A percentile compares a stretch with the other conserved stretches of the same genome.
Evolutionary conservation across 2,888 invertebrate genomes (phyloP).

Genomic region (Hecatera dysodea): DNA sequence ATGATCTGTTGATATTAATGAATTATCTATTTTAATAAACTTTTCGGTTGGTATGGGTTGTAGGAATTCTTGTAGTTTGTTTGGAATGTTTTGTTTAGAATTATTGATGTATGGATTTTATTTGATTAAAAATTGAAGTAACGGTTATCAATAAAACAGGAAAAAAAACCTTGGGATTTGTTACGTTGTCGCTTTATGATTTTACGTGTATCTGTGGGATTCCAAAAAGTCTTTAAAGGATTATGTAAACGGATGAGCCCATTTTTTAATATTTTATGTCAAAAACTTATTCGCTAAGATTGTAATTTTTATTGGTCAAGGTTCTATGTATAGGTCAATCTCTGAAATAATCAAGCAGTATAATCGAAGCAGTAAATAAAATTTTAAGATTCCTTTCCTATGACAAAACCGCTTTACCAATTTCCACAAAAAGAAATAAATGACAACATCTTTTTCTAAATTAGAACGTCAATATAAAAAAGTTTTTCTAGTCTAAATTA

Average conservation of each 20-base stretch:
- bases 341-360: background rate
- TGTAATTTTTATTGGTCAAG: no score
- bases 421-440: constrained; percentile 1
- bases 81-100: constrained; percentile 23
- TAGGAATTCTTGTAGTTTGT: constrained; percentile 10
- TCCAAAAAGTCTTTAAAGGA: no score
- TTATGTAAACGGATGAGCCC: no score
- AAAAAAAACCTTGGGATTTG: background rate
- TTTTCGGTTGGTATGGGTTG: constrained; percentile 35
- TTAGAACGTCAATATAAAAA: constrained; percentile 36
- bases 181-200: background rate
- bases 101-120: constrained; percentile 2
- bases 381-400: no score
- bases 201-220: background rate
- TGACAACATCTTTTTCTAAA: constrained; percentile 34
- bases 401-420: background rate
- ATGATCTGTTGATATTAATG: constrained; percentile 69
- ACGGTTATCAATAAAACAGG: no score
- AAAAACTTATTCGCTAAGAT: no score
- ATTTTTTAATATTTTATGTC: no score
- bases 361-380: background rate
- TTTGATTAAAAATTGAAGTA: background rate
- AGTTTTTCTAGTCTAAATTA: constrained; percentile 32
- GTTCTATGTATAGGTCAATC: background rate
- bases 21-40: constrained; percentile 53